Percentiles rank a stretch among this genome's conserved stretches.
Conservation (phyloP, 2,113 vertebrate species). For the Odocoileus virginianus region DNA sequence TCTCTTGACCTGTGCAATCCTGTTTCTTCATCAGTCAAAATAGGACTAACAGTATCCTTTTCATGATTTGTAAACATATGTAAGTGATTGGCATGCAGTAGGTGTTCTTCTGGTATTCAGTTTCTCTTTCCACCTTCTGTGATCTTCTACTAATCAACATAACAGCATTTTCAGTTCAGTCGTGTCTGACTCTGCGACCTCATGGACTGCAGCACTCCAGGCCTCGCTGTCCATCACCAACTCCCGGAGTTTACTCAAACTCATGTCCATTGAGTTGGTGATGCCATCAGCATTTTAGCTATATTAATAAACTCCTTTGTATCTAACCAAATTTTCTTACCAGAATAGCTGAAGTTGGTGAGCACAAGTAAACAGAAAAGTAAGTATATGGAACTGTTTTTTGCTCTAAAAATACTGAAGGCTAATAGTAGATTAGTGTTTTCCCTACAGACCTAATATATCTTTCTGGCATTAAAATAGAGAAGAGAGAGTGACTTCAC, state of each 20-base stretch:
- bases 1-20: neutral
- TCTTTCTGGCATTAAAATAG: slow-evolving; percentile 40
- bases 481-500: slow-evolving; percentile 42
- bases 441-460: neutral
- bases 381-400: neutral
- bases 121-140: slow-evolving; percentile 20
- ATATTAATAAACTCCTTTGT: neutral
- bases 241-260: neutral
- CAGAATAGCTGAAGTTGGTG: neutral
- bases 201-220: neutral
- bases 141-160: neutral
- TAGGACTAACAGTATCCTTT: neutral
- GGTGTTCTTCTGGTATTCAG: neutral
- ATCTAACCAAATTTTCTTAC: slow-evolving; percentile 34
- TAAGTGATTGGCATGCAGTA: neutral
- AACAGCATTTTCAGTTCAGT: neutral
- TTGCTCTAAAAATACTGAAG: slow-evolving; percentile 41
- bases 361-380: neutral
- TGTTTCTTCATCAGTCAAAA: neutral
- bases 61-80: neutral
- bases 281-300: neutral
- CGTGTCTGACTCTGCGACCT: neutral
- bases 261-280: neutral
- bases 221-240: neutral
- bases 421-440: slow-evolving; percentile 49